Conservation (phyloP, 2,888 invertebrate genomes). For the Acanthosepion pharaonis region DNA sequence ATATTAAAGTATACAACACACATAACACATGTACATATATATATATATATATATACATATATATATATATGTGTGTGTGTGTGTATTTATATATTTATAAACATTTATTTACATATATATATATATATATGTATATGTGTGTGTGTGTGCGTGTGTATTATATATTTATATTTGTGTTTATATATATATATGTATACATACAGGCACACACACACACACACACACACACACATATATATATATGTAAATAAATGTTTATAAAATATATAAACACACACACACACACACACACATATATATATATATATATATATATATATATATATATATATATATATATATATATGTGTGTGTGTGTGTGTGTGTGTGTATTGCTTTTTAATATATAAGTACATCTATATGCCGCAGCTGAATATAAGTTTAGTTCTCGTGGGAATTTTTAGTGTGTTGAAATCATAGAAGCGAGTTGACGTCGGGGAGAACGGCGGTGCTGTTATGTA, state of each 20-base stretch:
- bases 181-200: not conserved
- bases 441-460: no score
- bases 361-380: no score
- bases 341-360: not conserved
- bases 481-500: no score
- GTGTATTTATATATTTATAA: not conserved
- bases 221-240: not conserved
- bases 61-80: not conserved
- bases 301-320: not conserved
- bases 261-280: not conserved
- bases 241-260: not conserved
- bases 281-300: not conserved
- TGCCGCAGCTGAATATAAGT: no score
- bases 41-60: not conserved
- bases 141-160: not conserved
- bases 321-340: not conserved
- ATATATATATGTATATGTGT: not conserved
- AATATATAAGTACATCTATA: no score
- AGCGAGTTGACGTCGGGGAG: no score
- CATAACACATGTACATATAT: not conserved
- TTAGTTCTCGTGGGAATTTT: no score
- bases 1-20: not conserved
- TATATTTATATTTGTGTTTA: not conserved
- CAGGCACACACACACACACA: not conserved
- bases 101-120: not conserved